Evolutionary conservation across 1,140 invertebrate species (phyloP).

Genomic region (Aphaenogaster ashmeadi): DNA sequence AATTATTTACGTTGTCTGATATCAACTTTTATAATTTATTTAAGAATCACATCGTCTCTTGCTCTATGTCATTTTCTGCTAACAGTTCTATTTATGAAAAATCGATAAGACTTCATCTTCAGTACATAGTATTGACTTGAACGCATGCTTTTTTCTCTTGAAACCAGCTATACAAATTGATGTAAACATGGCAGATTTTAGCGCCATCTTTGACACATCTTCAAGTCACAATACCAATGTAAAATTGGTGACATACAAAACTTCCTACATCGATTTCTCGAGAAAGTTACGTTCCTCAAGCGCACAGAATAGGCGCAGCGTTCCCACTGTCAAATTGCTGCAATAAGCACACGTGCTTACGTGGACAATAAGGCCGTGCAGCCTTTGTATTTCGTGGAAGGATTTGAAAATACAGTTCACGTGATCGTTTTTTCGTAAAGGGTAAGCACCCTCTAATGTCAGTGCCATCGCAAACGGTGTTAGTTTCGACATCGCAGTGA

Average conservation of each 20-base stretch:
- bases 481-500: constrained; percentile 68
- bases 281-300: not conserved
- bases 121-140: not conserved
- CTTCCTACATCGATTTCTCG: constrained; percentile 21
- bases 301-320: not conserved
- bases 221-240: constrained; percentile 31
- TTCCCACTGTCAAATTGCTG: constrained; percentile 10
- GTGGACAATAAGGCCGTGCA: constrained; percentile 56
- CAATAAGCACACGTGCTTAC: constrained; percentile 62
- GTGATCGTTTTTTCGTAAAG: constrained; percentile 14
- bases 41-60: not conserved
- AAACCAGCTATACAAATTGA: not conserved
- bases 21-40: not conserved
- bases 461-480: constrained; percentile 64
- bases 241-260: constrained; percentile 8
- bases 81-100: not conserved
- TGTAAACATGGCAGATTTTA: not conserved
- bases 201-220: constrained; percentile 24
- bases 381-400: constrained; percentile 15
- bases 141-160: not conserved
- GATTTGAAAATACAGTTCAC: constrained; percentile 37
- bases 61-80: not conserved
- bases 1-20: not conserved
- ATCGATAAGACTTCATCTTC: not conserved
- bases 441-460: constrained; percentile 71